Evolutionary conservation across 2,113 vertebrate species (phyloP), one percentile per base, ranked within the genome.

Genomic region (Tor tambroides): DNA sequence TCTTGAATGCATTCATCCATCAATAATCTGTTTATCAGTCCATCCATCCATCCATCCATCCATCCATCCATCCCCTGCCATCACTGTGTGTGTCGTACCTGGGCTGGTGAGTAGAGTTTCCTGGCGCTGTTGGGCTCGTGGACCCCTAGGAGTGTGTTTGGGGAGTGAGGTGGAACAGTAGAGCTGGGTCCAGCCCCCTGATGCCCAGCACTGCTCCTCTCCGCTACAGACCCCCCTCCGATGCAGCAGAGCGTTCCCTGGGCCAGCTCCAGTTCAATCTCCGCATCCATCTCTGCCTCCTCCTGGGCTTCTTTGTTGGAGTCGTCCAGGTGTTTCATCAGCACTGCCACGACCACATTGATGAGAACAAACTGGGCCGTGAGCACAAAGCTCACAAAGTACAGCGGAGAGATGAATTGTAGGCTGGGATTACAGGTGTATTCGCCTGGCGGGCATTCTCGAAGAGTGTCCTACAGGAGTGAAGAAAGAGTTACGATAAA

Each of bases 231-330:
- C 7, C 93, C 94, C 87, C 95, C 91, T 8, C 95, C 95, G 94
- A 95, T 95, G 92, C 95, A 96, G 94, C 95, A 96, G 91, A 96
- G 94, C 88, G 94, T 92, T 84, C 97, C 95, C 19, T 98, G 97
- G 85, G 97, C 96, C 93, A 98, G 93, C 96, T 99, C 98, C 90
- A 99, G 93, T 94, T 99, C 97, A 83, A 99, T 97, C 93, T 99
- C 98, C 0, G 98, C 98, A 81, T 99, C 98, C 97, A 99, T 97
- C 95, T 99, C 98, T 0, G 98, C 98, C 59, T 99, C 98, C 94
- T 99, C 98, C 93, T 97, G 96, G n/a, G 98, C 98, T 94, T 99
- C 98, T 92, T 99, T 99, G 95, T 99, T 99, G 94, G 97, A 99
- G 94, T 99, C 98, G 0, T 99, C 98, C 49, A 99, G 96, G 91